Conservation (phyloP, 2,113 vertebrate species). For the Trichechus manatus region DNA sequence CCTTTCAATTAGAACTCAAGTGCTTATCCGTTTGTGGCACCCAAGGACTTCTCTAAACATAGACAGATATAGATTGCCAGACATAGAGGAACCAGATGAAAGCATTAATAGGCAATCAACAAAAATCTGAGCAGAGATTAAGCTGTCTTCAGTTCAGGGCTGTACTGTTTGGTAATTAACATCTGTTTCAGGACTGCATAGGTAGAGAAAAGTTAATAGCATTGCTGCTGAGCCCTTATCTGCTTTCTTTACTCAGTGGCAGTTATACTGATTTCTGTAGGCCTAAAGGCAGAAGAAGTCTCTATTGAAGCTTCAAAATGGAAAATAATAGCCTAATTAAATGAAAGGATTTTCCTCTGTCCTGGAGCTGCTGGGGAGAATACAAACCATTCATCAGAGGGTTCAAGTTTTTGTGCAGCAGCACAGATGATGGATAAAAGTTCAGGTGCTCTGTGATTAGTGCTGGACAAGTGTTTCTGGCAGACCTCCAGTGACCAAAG, state of each 20-base stretch:
- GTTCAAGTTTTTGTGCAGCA: constrained; percentile 24
- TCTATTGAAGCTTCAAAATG: constrained; percentile 68
- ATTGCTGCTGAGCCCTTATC: constrained; percentile 38
- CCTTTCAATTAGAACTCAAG: too few relatives aligned
- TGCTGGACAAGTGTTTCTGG: constrained; percentile 18
- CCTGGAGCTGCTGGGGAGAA: constrained; percentile 31
- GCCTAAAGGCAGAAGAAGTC: constrained; percentile 48
- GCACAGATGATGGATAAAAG: constrained; percentile 63
- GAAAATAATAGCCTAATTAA: constrained; percentile 76
- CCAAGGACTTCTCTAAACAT: neutral
- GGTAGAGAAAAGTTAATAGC: constrained; percentile 56
- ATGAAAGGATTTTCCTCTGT: constrained; percentile 36
- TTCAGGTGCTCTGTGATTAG: constrained; percentile 56
- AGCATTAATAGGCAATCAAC: constrained; percentile 52
- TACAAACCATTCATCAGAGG: neutral
- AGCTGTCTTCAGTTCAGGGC: constrained; percentile 35
- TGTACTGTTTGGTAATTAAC: constrained; percentile 65
- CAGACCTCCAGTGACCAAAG: constrained; percentile 62
- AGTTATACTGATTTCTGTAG: constrained; percentile 40
- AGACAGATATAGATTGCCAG: neutral
- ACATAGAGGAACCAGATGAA: constrained; percentile 38
- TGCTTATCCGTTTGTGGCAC: neutral
- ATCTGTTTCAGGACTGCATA: constrained; percentile 54
- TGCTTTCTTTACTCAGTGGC: neutral
- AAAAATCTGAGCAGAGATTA: constrained; percentile 61